Percentiles rank a stretch among this genome's conserved stretches.
Conservation (phyloP, 2,113 vertebrate genomes). For the Malurus melanocephalus region DNA sequence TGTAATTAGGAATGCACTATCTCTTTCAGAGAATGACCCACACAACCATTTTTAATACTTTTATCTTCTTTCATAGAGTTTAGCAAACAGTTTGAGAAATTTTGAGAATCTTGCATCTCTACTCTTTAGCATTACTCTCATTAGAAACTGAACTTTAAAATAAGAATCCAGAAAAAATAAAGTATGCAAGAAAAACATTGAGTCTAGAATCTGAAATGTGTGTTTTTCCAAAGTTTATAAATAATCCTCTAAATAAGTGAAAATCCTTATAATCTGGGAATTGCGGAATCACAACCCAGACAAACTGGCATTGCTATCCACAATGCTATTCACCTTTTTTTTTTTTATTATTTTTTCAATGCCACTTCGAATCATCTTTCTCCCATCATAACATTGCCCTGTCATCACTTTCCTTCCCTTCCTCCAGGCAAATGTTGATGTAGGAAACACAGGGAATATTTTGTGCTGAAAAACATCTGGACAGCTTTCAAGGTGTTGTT, state of each 20-base stretch:
- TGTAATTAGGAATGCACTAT: background rate
- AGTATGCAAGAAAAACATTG: background rate
- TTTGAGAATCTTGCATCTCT: background rate
- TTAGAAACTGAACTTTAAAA: background rate
- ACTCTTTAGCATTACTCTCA: background rate
- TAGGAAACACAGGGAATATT: background rate
- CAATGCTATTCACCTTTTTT: background rate
- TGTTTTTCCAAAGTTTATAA: background rate
- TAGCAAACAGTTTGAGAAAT: background rate
- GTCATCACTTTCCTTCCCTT: conserved; percentile 24
- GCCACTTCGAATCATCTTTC: background rate
- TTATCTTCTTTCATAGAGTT: background rate
- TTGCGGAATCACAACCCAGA: background rate
- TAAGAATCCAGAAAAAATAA: background rate
- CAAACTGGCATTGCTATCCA: background rate
- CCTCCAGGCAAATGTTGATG: conserved; percentile 18
- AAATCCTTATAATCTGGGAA: background rate
- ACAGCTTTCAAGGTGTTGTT: background rate
- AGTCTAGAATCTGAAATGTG: background rate
- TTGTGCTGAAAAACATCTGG: background rate
- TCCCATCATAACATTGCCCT: background rate
- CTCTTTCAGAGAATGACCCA: background rate
- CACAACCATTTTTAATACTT: background rate
- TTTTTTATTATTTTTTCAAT: background rate
- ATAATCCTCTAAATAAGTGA: background rate